Evolutionary conservation across 2,888 invertebrate genomes (phyloP).

Genomic region (Brassicogethes aeneus): DNA sequence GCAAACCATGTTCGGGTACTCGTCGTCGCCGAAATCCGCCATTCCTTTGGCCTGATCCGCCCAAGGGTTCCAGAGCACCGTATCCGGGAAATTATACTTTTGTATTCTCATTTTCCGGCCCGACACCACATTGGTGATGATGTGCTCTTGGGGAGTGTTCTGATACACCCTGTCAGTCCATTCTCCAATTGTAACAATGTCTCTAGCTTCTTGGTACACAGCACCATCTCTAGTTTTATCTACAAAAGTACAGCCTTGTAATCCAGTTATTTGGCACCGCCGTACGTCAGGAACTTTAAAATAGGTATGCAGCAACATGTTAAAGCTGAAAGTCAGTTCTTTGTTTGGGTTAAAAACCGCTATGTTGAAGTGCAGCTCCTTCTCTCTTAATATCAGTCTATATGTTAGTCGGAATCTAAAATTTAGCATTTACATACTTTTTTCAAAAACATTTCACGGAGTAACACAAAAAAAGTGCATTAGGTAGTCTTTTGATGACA

Average conservation of each 20-base stretch:
- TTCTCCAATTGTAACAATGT: slow-evolving; percentile 81
- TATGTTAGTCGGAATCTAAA: slow-evolving; percentile 84
- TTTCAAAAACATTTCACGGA: no score
- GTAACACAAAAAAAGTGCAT: no score
- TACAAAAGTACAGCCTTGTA: slow-evolving; percentile 70
- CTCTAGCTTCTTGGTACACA: slow-evolving; percentile 82
- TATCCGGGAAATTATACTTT: slow-evolving; percentile 92
- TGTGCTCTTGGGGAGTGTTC: slow-evolving; percentile 86
- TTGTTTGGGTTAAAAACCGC: slow-evolving; percentile 91
- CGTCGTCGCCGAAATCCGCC: slow-evolving; percentile 92
- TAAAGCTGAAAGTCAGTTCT: slow-evolving; percentile 84
- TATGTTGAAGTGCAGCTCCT: slow-evolving; percentile 87
- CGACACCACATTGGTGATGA: slow-evolving; percentile 86
- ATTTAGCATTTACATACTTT: no score
- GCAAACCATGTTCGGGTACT: slow-evolving; percentile 94
- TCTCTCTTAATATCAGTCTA: slow-evolving; percentile 81
- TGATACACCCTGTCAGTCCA: slow-evolving; percentile 93
- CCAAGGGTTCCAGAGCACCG: slow-evolving; percentile 98
- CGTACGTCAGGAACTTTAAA: slow-evolving; percentile 92
- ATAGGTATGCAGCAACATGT: slow-evolving; percentile 88
- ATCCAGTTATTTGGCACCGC: slow-evolving; percentile 83
- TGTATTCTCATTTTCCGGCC: slow-evolving; percentile 87
- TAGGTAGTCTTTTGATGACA: no score
- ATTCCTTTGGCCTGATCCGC: slow-evolving; percentile 86
- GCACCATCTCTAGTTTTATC: slow-evolving; percentile 78